These are phyloP conservation scores for Xyrauchen texanus DNA, from an alignment of 2,113 vertebrate genomes.

Conservation along the genomic window DNA sequence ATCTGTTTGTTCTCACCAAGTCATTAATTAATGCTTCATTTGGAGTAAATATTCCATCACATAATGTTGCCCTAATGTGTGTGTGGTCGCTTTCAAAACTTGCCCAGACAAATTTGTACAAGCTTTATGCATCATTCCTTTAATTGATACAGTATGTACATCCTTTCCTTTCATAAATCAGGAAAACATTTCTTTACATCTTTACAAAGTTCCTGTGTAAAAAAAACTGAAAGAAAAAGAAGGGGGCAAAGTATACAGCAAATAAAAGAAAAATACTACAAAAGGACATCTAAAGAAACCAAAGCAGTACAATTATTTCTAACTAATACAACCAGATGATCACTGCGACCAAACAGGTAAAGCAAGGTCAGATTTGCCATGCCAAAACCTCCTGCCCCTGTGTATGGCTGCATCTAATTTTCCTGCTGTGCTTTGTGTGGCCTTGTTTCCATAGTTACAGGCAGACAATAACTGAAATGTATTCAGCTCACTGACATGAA, in stretches of 20 bases:
- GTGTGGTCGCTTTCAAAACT: background rate
- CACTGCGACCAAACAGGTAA: slow-evolving; percentile 69
- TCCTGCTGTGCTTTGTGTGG: slow-evolving; percentile 71
- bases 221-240: slow-evolving; percentile 70
- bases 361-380: slow-evolving; percentile 44
- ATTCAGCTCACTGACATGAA: slow-evolving; percentile 28
- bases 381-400: slow-evolving; percentile 51
- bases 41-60: background rate
- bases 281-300: slow-evolving; percentile 17
- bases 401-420: slow-evolving; percentile 73
- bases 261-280: slow-evolving; percentile 63
- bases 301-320: slow-evolving; percentile 43
- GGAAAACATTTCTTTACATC: slow-evolving; percentile 84
- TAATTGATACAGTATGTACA: slow-evolving; percentile 91
- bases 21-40: slow-evolving; percentile 1
- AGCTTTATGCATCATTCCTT: slow-evolving; percentile 80
- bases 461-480: slow-evolving; percentile 56
- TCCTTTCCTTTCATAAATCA: slow-evolving; percentile 87
- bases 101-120: slow-evolving; percentile 56
- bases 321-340: slow-evolving; percentile 62
- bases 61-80: background rate
- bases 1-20: background rate
- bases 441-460: slow-evolving; percentile 69
- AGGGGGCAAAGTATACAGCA: slow-evolving; percentile 76
- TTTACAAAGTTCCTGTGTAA: slow-evolving; percentile 83